Evolutionary conservation across 2,888 invertebrate species (phyloP).

Genomic region (Scelioninae gen. 1): DNA sequence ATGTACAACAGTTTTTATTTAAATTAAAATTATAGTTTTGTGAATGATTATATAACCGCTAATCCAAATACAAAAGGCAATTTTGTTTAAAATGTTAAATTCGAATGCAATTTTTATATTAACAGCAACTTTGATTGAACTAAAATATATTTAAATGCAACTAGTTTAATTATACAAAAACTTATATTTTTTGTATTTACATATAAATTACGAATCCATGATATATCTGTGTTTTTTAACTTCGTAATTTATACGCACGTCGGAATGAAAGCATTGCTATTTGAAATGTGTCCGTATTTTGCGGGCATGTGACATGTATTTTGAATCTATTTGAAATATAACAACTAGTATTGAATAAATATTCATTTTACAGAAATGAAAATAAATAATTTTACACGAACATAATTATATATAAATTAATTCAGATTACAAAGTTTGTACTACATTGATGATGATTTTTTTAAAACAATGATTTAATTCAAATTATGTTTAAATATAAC

Average conservation of each 20-base stretch:
- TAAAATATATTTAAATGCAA: slow-evolving; percentile 1
- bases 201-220: slow-evolving; percentile 10
- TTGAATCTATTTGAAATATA: slow-evolving; percentile 24
- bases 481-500: no score
- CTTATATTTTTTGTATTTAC: slow-evolving; percentile 11
- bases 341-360: slow-evolving; percentile 12
- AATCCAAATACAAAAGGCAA: neutral
- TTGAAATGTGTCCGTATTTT: slow-evolving; percentile 23
- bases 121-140: slow-evolving; percentile 16
- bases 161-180: slow-evolving; percentile 13
- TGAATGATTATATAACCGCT: neutral
- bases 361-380: no score
- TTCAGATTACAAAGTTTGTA: no score
- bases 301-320: slow-evolving; percentile 11
- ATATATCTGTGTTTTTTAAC: slow-evolving; percentile 23
- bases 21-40: neutral
- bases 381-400: no score
- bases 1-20: neutral
- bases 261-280: slow-evolving; percentile 21
- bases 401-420: no score
- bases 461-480: no score
- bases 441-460: no score
- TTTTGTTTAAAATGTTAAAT: neutral
- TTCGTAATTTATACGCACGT: slow-evolving; percentile 27
- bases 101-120: neutral